Conservation (phyloP, 1,140 invertebrate species). For the Bombus cullumanus region DNA sequence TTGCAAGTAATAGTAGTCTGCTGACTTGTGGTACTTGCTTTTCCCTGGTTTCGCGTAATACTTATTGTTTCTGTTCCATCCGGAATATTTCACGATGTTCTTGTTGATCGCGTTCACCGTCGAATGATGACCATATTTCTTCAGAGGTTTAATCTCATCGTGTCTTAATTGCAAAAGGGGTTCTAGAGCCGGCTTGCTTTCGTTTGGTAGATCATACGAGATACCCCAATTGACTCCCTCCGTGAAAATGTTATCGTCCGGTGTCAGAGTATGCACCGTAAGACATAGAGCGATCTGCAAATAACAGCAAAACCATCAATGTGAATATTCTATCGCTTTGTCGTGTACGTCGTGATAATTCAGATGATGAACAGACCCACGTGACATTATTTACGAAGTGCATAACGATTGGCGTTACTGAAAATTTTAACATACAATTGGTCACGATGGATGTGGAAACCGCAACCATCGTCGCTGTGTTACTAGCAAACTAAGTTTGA, state of each 20-base stretch:
- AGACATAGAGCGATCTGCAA: constrained; percentile 84
- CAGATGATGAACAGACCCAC: background rate
- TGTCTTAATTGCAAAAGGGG: constrained; percentile 76
- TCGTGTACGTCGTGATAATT: background rate
- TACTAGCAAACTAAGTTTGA: background rate
- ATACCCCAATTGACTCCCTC: constrained; percentile 90
- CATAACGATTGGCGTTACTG: background rate
- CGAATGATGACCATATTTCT: constrained; percentile 60
- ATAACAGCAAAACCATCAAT: background rate
- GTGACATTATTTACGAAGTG: background rate
- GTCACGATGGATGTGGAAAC: no score
- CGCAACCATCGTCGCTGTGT: background rate
- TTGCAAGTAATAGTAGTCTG: constrained; percentile 79
- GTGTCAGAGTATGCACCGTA: constrained; percentile 84
- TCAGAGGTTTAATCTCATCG: constrained; percentile 67
- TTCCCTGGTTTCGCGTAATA: constrained; percentile 61
- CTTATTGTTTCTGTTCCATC: constrained; percentile 64
- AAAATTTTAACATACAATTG: background rate
- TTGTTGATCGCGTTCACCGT: constrained; percentile 70
- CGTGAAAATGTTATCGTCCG: constrained; percentile 85
- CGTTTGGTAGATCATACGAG: constrained; percentile 89
- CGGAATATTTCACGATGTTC: constrained; percentile 55
- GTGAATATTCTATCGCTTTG: background rate
- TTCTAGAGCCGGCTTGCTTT: constrained; percentile 84
- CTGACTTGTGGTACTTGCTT: constrained; percentile 71